Conservation (phyloP, 2,888 invertebrate genomes). For the Dromius quadrimaculatus region DNA sequence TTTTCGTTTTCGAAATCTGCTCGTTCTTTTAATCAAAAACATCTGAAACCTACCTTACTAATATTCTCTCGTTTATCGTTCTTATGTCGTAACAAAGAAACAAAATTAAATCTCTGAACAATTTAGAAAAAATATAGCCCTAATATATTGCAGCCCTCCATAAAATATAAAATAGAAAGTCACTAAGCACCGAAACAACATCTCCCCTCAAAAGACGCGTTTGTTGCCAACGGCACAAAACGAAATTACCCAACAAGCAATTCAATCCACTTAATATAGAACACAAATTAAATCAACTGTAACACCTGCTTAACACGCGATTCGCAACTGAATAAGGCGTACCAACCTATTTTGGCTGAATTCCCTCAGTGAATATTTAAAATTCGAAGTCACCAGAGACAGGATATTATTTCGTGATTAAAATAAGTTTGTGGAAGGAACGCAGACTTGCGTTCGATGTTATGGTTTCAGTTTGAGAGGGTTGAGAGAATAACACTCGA, state of each 20-base stretch:
- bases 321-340: neutral
- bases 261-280: constrained; percentile 35
- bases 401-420: too few relatives aligned
- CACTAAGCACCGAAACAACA: constrained; percentile 9
- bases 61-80: too few relatives aligned
- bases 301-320: constrained; percentile 40
- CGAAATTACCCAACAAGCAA: constrained; percentile 33
- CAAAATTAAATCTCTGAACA: neutral
- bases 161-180: constrained; percentile 12
- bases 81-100: too few relatives aligned
- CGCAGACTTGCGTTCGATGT: too few relatives aligned
- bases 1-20: too few relatives aligned
- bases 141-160: neutral
- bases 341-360: neutral
- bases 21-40: too few relatives aligned
- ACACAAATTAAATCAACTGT: constrained; percentile 40
- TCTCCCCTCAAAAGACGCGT: constrained; percentile 20
- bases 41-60: too few relatives aligned
- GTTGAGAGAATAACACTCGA: too few relatives aligned
- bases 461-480: too few relatives aligned
- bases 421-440: too few relatives aligned
- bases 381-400: neutral
- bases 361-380: constrained; percentile 18
- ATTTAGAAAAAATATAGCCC: neutral
- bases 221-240: constrained; percentile 31